Evolutionary conservation across 1,140 invertebrate genomes (phyloP).

Genomic region (Musca vetustissima): DNA sequence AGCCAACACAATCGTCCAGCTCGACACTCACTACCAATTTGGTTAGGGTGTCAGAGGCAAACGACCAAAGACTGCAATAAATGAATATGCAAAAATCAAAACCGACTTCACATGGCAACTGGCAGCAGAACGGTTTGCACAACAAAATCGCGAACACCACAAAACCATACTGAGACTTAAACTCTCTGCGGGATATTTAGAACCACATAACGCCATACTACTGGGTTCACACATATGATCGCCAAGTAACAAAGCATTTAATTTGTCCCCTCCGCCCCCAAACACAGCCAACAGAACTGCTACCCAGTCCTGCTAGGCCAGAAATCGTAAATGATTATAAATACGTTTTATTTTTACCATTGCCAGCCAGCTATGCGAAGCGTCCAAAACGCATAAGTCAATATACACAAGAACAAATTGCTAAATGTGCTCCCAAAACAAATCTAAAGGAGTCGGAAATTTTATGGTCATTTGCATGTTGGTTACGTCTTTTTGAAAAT

Average conservation of each 20-base stretch:
- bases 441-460: neutral
- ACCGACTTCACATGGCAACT: too few species aligned
- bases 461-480: slow-evolving; percentile 21
- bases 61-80: too few species aligned
- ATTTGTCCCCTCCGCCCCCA: neutral
- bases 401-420: neutral
- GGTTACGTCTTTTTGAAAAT: slow-evolving; percentile 13
- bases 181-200: slow-evolving; percentile 14
- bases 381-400: neutral
- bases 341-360: neutral
- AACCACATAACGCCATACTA: slow-evolving; percentile 12
- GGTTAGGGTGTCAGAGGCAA: too few species aligned
- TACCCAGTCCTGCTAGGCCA: neutral
- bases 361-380: neutral
- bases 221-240: too few species aligned
- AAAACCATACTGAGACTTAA: neutral
- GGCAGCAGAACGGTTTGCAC: too few species aligned
- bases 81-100: too few species aligned
- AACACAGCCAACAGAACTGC: too few species aligned
- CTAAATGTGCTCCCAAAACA: neutral
- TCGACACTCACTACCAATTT: too few species aligned
- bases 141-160: too few species aligned
- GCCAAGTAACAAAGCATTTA: too few species aligned
- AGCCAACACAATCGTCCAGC: neutral
- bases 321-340: slow-evolving; percentile 24